phyloP scores from a whole-genome alignment of 2,113 vertebrate species.

The Oncorhynchus clarkii region DNA sequence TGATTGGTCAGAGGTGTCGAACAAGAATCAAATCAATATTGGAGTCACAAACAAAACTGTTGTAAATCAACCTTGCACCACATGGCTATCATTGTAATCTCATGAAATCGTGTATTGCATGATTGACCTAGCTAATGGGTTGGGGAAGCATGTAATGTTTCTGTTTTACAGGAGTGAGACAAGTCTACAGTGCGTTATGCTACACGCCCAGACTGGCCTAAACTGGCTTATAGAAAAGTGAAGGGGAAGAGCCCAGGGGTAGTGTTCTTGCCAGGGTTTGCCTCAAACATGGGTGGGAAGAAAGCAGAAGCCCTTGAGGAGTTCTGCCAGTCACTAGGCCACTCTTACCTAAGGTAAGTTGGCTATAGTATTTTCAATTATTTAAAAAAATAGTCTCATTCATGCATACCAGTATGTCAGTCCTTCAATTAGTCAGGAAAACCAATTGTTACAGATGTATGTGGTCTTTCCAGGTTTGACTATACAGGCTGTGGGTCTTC shows the following conservation, averaged over 20 bases:
- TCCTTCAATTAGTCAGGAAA: neutral
- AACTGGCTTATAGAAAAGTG: constrained; percentile 78
- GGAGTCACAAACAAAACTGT: no score
- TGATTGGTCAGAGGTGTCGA: no score
- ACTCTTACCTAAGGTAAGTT: constrained; percentile 80
- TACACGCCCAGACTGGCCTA: constrained; percentile 33
- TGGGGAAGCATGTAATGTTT: neutral
- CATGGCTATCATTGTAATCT: no score
- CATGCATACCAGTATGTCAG: neutral
- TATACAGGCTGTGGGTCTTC: constrained; percentile 83
- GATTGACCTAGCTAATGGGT: no score
- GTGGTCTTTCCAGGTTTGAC: constrained; percentile 74
- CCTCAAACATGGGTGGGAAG: constrained; percentile 80
- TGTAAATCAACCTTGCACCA: no score
- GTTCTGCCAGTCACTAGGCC: constrained; percentile 82
- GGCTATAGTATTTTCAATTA: neutral
- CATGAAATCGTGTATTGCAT: no score
- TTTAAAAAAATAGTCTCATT: neutral
- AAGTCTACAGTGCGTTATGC: constrained; percentile 43
- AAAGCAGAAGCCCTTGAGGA: constrained; percentile 84
- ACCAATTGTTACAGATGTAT: neutral
- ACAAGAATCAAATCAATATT: no score
- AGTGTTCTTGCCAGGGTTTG: constrained; percentile 81
- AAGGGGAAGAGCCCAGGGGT: constrained; percentile 84
- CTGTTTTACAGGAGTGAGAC: constrained; percentile 33